A percentile compares a stretch with the other conserved stretches of the same genome.
Evolutionary conservation across 2,888 invertebrate species (phyloP).

Genomic region (Tetramorium bicarinatum): DNA sequence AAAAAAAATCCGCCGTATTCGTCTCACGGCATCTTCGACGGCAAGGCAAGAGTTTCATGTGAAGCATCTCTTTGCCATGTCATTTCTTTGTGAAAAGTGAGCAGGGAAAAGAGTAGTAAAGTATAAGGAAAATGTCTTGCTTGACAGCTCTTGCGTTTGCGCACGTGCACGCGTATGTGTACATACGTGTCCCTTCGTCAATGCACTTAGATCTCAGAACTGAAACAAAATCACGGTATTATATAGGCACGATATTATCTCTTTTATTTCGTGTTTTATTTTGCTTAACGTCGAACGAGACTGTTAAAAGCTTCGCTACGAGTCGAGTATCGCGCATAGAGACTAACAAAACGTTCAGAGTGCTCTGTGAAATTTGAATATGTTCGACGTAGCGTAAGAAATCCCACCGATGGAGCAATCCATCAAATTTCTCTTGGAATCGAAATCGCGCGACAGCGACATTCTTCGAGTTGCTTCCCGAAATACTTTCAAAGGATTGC

Average conservation of each 20-base stretch:
- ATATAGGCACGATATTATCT: background rate
- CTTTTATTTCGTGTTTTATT: background rate
- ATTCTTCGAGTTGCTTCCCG: no score
- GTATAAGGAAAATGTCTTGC: slow-evolving; percentile 19
- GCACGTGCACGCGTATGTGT: background rate
- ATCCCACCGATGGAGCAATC: slow-evolving; percentile 23
- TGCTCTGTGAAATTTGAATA: slow-evolving; percentile 14
- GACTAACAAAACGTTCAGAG: slow-evolving; percentile 7
- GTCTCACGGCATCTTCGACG: slow-evolving; percentile 20
- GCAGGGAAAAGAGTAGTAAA: background rate
- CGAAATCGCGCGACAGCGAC: background rate
- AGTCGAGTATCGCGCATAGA: background rate
- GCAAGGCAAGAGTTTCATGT: slow-evolving; percentile 23
- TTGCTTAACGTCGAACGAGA: background rate
- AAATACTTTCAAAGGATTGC: slow-evolving; percentile 1
- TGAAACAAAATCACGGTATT: slow-evolving; percentile 2
- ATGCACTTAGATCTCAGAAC: slow-evolving; percentile 5
- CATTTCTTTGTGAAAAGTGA: slow-evolving; percentile 40
- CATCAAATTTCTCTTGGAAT: slow-evolving; percentile 19
- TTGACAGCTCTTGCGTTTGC: background rate
- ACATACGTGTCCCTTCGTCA: background rate
- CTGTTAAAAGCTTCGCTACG: slow-evolving; percentile 14
- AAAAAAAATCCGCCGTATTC: slow-evolving; percentile 15
- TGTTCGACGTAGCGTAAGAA: slow-evolving; percentile 8
- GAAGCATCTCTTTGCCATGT: slow-evolving; percentile 44